Evolutionary conservation across 1,140 invertebrate genomes (phyloP).

Genomic region (Euglossa dilemma): DNA sequence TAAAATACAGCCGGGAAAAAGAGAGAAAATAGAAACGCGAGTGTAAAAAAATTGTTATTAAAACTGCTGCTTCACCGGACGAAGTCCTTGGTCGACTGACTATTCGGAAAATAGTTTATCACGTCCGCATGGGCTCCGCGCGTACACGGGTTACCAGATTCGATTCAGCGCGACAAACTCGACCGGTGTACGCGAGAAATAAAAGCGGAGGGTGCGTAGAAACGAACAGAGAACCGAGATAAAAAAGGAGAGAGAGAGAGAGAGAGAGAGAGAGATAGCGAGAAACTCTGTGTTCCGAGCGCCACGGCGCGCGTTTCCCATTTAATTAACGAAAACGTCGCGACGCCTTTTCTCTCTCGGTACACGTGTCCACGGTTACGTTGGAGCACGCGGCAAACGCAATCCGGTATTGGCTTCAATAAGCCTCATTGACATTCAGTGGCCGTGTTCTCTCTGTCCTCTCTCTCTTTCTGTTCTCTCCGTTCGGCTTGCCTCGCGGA

Average conservation of each 20-base stretch:
- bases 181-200: no score
- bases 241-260: not conserved
- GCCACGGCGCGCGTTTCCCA: not conserved
- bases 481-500: not conserved
- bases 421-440: constrained; percentile 57
- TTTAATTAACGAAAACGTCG: constrained; percentile 11
- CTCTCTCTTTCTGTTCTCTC: not conserved
- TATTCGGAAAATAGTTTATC: not conserved
- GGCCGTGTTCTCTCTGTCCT: not conserved
- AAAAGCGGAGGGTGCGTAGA: no score
- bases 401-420: constrained; percentile 52
- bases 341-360: not conserved
- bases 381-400: constrained; percentile 23
- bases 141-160: not conserved
- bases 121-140: not conserved
- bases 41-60: not conserved
- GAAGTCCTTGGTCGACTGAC: not conserved
- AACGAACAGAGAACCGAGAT: not conserved
- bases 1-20: no score
- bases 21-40: not conserved
- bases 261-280: not conserved
- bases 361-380: not conserved
- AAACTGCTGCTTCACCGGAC: no score
- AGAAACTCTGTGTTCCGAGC: not conserved
- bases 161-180: not conserved